Base-by-base conservation (phyloP, 2,113 vertebrate species). In the Alectura lathami region DNA sequence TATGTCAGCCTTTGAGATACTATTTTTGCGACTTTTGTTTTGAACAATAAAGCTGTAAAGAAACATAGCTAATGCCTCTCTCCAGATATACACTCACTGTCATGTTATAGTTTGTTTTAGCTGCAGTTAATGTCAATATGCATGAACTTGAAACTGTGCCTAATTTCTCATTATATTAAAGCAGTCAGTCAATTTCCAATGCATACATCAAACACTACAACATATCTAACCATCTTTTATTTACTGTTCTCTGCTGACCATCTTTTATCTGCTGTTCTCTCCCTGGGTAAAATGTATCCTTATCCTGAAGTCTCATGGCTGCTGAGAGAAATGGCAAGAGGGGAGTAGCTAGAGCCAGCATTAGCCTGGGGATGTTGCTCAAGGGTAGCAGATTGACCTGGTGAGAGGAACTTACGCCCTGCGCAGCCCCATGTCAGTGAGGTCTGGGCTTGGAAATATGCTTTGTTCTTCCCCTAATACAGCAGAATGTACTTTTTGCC, bases 141-240 rank as follows among this genome's bases (percentile, higher is more conserved):
- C 85, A 51, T 24, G 42, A 86, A 75, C 85, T 89, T 17, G 4
- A 92, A 48, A n/a, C 86, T 94, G 80, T 59, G 73, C 68, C 40
- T 82, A 63, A 30, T 93, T 93, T 92, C 59, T 88, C 48, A 50
- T 72, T 79, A 89, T 81, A 86, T 73, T 59, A 16, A 91, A 94
- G 34, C 26, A 34, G 13, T 12, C 17, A 93, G 40, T 91, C 40
- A 72, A n/a, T 88, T 88, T 80, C 74, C 48, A 94, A 50, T 18
- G 60, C 72, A 30, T 40, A 42, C 5, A 54, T 69, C 69, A 84
- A 78, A 66, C 22, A 34, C 17, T 73, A 47, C 45, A 77, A 70
- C 11, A 34, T 67, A 79, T 78, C 53, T 81, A 86, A 76, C 8
- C 16, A 73, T 40, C 24, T 75, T 82, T 74, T 38, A 43, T 88